Conservation (phyloP, 2,888 invertebrate species). For the Sepioteuthis lessoniana region DNA sequence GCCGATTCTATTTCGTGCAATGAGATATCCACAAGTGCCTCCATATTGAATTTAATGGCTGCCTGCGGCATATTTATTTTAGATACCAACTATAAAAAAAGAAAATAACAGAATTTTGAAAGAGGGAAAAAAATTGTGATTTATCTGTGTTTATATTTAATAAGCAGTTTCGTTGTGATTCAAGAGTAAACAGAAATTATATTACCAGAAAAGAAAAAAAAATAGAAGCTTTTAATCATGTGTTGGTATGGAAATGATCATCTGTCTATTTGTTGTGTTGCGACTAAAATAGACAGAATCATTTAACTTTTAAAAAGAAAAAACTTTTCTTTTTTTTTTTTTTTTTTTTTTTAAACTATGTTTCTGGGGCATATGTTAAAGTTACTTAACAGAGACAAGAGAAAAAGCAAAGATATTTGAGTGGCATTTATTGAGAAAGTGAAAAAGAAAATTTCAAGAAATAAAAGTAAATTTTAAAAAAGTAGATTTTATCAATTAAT, state of each 20-base stretch:
- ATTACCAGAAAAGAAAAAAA: neutral
- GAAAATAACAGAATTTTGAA: neutral
- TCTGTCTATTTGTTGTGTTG: neutral
- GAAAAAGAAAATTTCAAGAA: too few species aligned
- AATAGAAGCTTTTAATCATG: neutral
- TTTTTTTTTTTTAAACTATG: neutral
- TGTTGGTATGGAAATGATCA: neutral
- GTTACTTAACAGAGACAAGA: too few species aligned
- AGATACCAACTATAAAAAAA: neutral
- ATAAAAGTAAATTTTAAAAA: too few species aligned
- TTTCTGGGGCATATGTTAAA: neutral
- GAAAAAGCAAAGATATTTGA: too few species aligned
- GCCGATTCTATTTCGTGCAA: too few species aligned
- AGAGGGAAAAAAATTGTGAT: neutral
- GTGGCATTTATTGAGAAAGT: too few species aligned
- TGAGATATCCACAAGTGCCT: too few species aligned
- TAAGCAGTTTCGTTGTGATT: neutral
- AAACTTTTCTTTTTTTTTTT: neutral
- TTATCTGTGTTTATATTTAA: neutral
- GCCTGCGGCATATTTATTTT: too few species aligned
- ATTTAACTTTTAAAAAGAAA: neutral
- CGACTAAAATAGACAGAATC: neutral
- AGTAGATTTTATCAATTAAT: too few species aligned
- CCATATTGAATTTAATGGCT: too few species aligned
- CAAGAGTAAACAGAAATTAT: neutral